Conservation (phyloP, 2,113 vertebrate species). For the Eolophus roseicapilla region DNA sequence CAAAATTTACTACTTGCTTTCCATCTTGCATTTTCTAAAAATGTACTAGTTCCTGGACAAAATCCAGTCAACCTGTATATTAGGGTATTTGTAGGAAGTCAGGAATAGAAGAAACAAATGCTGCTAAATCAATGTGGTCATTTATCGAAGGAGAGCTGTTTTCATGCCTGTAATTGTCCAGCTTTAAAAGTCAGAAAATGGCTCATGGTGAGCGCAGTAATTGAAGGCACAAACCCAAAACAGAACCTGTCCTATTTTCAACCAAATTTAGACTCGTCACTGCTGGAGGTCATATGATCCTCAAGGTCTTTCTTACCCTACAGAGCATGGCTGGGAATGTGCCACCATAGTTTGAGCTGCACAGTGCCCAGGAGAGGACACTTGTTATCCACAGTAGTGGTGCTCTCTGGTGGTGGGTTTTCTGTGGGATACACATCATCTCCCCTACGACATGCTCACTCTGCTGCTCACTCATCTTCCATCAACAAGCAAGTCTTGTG, state of each 20-base stretch:
- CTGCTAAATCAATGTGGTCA: background rate
- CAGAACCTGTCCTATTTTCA: background rate
- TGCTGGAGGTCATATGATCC: background rate
- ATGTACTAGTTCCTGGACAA: background rate
- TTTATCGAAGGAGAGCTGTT: constrained; percentile 15
- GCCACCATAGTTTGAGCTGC: background rate
- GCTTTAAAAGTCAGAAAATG: background rate
- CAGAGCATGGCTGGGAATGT: background rate
- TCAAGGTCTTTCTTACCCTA: background rate
- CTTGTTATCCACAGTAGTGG: background rate
- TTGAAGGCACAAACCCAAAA: background rate
- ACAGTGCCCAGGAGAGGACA: background rate
- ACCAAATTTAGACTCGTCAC: background rate
- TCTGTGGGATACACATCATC: background rate
- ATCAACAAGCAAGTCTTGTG: background rate
- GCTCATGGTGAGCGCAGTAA: background rate
- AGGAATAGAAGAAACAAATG: background rate
- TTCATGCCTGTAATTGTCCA: background rate
- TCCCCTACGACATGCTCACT: rapidly evolving
- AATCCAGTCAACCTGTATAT: background rate
- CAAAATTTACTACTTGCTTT: background rate
- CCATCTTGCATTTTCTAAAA: background rate
- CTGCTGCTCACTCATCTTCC: background rate
- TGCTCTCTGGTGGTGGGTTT: background rate
- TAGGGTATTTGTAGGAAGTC: background rate